These are phyloP conservation scores for Zeugodacus cucurbitae DNA, from an alignment of 1,140 invertebrate species.

Conservation along the genomic window DNA sequence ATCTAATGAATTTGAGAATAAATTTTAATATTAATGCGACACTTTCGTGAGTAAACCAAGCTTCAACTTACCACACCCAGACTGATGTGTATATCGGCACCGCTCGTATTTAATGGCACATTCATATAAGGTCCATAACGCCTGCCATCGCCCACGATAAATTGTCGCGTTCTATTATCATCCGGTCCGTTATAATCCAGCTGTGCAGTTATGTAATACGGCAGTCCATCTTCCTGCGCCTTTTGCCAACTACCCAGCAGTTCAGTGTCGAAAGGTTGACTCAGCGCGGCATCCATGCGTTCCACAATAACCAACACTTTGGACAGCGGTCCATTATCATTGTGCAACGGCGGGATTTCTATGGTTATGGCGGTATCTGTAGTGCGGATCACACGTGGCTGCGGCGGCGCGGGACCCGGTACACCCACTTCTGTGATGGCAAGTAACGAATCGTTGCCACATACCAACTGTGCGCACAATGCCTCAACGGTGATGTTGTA, in stretches of 20 bases:
- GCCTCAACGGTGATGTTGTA: constrained; percentile 79
- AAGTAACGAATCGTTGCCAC: constrained; percentile 68
- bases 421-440: constrained; percentile 77
- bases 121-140: constrained; percentile 83
- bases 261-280: constrained; percentile 68
- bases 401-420: constrained; percentile 73
- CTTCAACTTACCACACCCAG: constrained; percentile 72
- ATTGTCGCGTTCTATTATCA: constrained; percentile 68
- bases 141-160: constrained; percentile 81
- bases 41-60: neutral
- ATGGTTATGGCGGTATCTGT: constrained; percentile 72
- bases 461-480: constrained; percentile 71
- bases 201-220: constrained; percentile 85
- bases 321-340: constrained; percentile 80
- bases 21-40: neutral
- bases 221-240: constrained; percentile 71
- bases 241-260: constrained; percentile 72
- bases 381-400: constrained; percentile 72
- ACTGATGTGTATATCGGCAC: constrained; percentile 76
- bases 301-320: constrained; percentile 77
- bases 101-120: constrained; percentile 74
- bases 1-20: constrained; percentile 45
- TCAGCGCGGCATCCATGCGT: constrained; percentile 71
- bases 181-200: constrained; percentile 66
- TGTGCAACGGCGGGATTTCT: constrained; percentile 71